phyloP scores from a whole-genome alignment of 2,113 vertebrate genomes.

The Puma concolor region DNA sequence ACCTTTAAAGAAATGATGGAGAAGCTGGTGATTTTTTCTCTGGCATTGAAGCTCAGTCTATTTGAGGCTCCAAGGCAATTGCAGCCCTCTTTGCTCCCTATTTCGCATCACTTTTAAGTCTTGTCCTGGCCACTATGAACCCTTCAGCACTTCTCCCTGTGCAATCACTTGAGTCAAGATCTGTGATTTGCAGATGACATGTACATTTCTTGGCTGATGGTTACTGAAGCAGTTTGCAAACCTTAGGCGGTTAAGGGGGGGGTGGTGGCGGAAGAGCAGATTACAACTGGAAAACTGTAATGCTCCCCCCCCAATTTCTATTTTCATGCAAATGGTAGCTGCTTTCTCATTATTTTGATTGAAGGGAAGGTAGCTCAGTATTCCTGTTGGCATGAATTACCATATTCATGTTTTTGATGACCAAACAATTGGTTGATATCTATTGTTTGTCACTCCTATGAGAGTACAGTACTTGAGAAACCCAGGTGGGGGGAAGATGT shows the following conservation, averaged over 20 bases:
- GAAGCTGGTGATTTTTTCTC: conserved; percentile 90
- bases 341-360: conserved; percentile 82
- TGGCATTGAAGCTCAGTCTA: conserved; percentile 93
- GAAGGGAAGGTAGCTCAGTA: conserved; percentile 71
- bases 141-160: conserved; percentile 95
- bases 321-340: conserved; percentile 86
- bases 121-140: conserved; percentile 91
- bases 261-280: not conserved
- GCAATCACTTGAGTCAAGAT: conserved; percentile 95
- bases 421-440: conserved; percentile 49
- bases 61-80: conserved; percentile 94
- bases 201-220: conserved; percentile 93
- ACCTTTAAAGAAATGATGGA: conserved; percentile 99
- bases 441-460: conserved; percentile 39
- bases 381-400: conserved; percentile 66
- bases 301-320: conserved; percentile 83
- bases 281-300: conserved; percentile 81
- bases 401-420: conserved; percentile 72
- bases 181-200: conserved; percentile 98
- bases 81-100: conserved; percentile 93
- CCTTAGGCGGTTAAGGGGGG: conserved; percentile 87
- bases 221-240: conserved; percentile 91
- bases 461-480: not conserved
- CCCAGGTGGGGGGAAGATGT: not conserved
- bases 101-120: conserved; percentile 96